Evolutionary conservation across 2,113 vertebrate genomes (phyloP).

Genomic region (Tricholaema leucomelas): DNA sequence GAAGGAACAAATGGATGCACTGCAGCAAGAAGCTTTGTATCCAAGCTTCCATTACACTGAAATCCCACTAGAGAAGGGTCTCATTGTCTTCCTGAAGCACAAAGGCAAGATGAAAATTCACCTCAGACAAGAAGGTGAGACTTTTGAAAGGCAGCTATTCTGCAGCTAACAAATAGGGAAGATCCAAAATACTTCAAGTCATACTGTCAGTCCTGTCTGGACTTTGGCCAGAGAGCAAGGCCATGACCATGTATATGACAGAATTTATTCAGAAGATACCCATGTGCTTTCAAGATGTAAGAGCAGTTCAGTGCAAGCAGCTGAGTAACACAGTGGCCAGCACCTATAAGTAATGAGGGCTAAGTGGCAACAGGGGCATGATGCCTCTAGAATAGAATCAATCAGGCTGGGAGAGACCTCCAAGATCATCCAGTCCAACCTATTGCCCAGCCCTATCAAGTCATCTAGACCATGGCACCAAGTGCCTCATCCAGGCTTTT

Average conservation of each 20-base stretch:
- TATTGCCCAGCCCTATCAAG: too few species aligned
- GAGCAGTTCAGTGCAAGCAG: background rate
- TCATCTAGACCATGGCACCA: too few species aligned
- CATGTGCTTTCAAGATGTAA: fast-evolving
- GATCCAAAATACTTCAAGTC: background rate
- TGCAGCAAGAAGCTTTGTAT: background rate
- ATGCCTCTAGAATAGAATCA: too few species aligned
- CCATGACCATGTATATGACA: background rate
- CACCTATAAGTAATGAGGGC: background rate
- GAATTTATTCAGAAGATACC: background rate
- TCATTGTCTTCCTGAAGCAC: background rate
- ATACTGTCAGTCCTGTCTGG: background rate
- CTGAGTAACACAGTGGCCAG: background rate
- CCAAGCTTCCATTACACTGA: background rate
- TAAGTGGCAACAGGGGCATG: background rate
- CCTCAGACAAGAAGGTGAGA: background rate
- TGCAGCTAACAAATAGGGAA: background rate
- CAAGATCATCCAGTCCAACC: too few species aligned
- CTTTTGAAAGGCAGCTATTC: background rate
- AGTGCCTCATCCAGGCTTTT: too few species aligned
- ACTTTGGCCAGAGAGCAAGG: background rate
- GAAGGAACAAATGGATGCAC: background rate
- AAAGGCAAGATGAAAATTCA: background rate
- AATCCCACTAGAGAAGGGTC: background rate
- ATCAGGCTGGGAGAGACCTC: too few species aligned